Evolutionary conservation across 2,113 vertebrate species (phyloP), one percentile per base, ranked within the genome.

Genomic region (Eptesicus fuscus): DNA sequence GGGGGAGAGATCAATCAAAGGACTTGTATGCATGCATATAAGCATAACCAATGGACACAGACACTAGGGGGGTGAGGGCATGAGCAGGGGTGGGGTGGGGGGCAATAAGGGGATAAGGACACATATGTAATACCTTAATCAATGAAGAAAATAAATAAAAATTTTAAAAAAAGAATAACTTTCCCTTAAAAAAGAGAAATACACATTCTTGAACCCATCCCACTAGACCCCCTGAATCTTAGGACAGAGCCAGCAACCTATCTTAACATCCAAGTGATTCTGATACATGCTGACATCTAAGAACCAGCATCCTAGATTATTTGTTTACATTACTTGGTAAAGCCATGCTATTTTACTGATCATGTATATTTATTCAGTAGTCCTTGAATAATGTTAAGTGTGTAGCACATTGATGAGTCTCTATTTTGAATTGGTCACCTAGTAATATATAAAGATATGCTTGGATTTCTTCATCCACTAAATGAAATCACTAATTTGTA

Each of bases 401-500:
- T 93, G 25, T 42, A 71, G 13, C 79, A 61, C 63, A 9, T n/a
- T 85, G 42, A 16, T 53, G 22, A 79, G n/a, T 51, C 51, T 89
- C 14, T n/a, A 44, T 74, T 88, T 67, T 56, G 13, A 63, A 18
- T 37, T 40, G 51, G 63, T 83, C 93, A 67, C 40, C 67, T 82
- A 59, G 30, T 32, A 78, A n/a, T 74, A 28, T n/a, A 42, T 20
- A 82, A 70, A 93, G 37, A 93, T 59, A 76, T 30, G 71, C 32
- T 22, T 22, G 25, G 42, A 67, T 82, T 22, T 88, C 35, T 91
- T 96, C 63, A 74, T 59, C 69, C 61, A 56, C 35, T 74, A 89
- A 95, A 87, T 87, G 85, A 89, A 89, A 80, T 79, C 47, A 71
- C 71, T 91, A 80, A 95, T 94, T 96, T 83, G 28, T 91, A n/a